Percentiles rank a stretch among this genome's conserved stretches.
Conservation (phyloP, 2,113 vertebrate species). For the Choloepus hoffmanni region DNA sequence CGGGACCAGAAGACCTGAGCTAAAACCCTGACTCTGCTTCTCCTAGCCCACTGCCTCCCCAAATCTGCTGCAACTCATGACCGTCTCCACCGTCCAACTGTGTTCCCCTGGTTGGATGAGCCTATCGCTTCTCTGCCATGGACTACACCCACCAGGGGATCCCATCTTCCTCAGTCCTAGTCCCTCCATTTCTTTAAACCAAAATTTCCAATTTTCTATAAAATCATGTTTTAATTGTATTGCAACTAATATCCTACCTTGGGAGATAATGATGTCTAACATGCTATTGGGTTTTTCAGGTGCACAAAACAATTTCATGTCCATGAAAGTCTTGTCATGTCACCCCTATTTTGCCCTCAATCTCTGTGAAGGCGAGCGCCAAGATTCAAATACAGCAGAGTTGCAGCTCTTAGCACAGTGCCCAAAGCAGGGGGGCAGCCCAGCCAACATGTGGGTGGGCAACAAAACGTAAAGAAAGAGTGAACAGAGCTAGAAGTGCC, state of each 20-base stretch:
- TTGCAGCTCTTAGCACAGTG: background rate
- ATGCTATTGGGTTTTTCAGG: background rate
- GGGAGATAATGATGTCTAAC: background rate
- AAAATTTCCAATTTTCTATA: conserved; percentile 5
- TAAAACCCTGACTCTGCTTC: background rate
- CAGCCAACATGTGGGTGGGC: background rate
- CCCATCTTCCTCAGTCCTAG: background rate
- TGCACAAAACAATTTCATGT: background rate
- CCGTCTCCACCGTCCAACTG: background rate
- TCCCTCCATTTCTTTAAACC: background rate
- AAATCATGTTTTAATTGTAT: conserved; percentile 43
- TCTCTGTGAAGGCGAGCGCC: background rate
- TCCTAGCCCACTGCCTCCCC: background rate
- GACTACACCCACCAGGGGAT: background rate
- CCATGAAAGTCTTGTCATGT: background rate
- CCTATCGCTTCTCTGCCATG: background rate
- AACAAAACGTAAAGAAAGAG: background rate
- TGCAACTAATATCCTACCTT: background rate
- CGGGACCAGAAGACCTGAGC: background rate
- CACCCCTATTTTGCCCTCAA: background rate
- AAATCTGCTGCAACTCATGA: background rate
- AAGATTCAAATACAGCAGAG: background rate
- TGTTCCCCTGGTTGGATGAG: background rate
- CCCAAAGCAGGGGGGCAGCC: rapidly evolving
- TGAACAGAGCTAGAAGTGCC: background rate